Base-by-base conservation (phyloP, 2,113 vertebrate genomes). In the Gasterosteus nipponicus region DNA sequence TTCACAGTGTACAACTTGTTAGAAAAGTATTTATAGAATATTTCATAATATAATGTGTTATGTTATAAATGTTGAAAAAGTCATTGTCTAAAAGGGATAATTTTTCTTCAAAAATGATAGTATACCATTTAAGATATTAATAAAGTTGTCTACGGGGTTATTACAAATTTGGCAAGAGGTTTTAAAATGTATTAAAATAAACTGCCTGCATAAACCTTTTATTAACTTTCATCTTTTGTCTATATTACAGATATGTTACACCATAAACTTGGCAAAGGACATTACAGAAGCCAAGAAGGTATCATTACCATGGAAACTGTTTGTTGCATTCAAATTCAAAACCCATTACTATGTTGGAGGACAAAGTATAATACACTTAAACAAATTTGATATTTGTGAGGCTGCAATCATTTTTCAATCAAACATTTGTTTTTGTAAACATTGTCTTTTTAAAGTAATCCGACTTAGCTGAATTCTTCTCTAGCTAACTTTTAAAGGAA, bases 181-280 rank as follows among this genome's bases (percentile, higher is more conserved):
- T 22, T 26, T 54, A 3, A 22, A 53, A 22, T 10, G 10, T 53
- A 10, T 26, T 54, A 4, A 53, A 54, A 26, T 57, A 5, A 57
- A 35, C 29, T 10, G 11, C 26, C 53, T 38, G 33, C 16, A 38
- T 11, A 33, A 19, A 38, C 3, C 16, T 31, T 18, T 39, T 26
- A 42, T 9, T 57, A n/a, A 69, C 31, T 10, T 39, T 16, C 2
- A 4, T 41, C 1, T 63, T 22, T 47, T 73, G 59, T 82, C 26
- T 84, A 74, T 86, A 1, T 90, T 92, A 61, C 89, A 99, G 98
- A 97, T 99, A 76, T 99, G 97, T 89, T 98, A 96, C 83, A 97
- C 97, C 60, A 97, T 99, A 76, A 96, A 94, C 79, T 84, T 99
- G 88, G 97, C 96, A 19, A 99, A 97, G 92, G 97, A 98, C 87